Evolutionary conservation across 1,140 invertebrate species (phyloP), one percentile per base, ranked within the genome.

Genomic region (Cepaea nemoralis): DNA sequence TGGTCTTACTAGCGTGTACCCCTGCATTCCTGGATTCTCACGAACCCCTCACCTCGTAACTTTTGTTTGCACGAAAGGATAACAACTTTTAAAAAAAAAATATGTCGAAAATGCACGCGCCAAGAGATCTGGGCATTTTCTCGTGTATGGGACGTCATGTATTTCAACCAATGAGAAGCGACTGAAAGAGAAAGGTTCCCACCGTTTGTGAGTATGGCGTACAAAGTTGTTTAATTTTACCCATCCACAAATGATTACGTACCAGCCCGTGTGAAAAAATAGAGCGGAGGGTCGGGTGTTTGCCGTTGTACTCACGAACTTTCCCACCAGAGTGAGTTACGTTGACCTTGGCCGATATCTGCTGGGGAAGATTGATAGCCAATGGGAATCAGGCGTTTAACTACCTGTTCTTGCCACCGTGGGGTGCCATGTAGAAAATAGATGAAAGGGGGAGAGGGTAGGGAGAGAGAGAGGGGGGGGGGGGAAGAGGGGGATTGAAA

Each of bases 311-410:
- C n/a, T 63, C 59, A 27, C 33, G 59, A 63, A 63, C 59, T 63
- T 63, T 63, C 59, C 59, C 59, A 63, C 59, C 59, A 63, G n/a
- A 63, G 59, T 63, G n/a, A 63, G 59, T 31, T 63, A 27, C n/a
- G n/a, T 6, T 31, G 59, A 31, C 59, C 59, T 63, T 63, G 59
- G 16, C 59, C 59, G n/a, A 63, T 63, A 63, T 63, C 1, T 63
- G 59, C 12, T 31, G 59, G 16, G 59, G 33, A 63, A 63, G 59
- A 6, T 27, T 63, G 59, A 63, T 63, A 31, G 59, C 3, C 12
- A 8, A 31, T 31, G 59, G 33, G 27, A 31, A 31, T 2, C 1
- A 27, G 6, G 5, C 27, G 59, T 27, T 63, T 63, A 16, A 55
- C 59, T 31, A 63, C 59, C 59, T 63, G 59, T 63, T 63, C 27